Conservation (phyloP, 2,888 invertebrate species). For the Loripinus fragilis region DNA sequence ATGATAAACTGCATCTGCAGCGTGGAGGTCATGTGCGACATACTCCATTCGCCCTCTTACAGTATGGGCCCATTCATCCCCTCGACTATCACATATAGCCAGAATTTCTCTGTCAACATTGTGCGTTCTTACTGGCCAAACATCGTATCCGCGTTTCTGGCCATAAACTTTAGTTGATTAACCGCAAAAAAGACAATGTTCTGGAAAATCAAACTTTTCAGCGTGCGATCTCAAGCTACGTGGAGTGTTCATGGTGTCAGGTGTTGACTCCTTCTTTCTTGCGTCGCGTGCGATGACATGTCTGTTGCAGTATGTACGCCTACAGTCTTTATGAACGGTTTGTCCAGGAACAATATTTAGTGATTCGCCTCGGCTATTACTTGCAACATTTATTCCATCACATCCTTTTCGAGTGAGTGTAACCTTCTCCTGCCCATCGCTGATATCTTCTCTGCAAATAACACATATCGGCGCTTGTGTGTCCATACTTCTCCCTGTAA, state of each 20-base stretch:
- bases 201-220: slow-evolving; percentile 21
- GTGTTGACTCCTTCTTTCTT: background rate
- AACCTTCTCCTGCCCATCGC: background rate
- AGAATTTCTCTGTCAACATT: slow-evolving; percentile 16
- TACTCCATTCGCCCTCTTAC: background rate
- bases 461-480: background rate
- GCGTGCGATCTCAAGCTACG: background rate
- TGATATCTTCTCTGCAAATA: background rate
- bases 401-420: slow-evolving; percentile 21
- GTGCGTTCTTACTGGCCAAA: slow-evolving; percentile 29
- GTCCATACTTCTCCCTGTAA: background rate
- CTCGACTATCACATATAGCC: slow-evolving; percentile 15
- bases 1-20: slow-evolving; percentile 9
- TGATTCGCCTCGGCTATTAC: background rate
- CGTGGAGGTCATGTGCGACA: slow-evolving; percentile 6
- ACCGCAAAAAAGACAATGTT: background rate
- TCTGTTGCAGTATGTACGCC: slow-evolving; percentile 22
- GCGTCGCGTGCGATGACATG: slow-evolving; percentile 11
- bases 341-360: slow-evolving; percentile 7
- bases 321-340: slow-evolving; percentile 17
- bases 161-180: background rate
- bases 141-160: slow-evolving; percentile 27
- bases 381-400: slow-evolving; percentile 4
- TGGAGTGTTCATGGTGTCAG: background rate
- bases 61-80: background rate